These are phyloP conservation scores for Bufo bufo DNA, from an alignment of 2,113 vertebrate genomes.

Conservation along the genomic window DNA sequence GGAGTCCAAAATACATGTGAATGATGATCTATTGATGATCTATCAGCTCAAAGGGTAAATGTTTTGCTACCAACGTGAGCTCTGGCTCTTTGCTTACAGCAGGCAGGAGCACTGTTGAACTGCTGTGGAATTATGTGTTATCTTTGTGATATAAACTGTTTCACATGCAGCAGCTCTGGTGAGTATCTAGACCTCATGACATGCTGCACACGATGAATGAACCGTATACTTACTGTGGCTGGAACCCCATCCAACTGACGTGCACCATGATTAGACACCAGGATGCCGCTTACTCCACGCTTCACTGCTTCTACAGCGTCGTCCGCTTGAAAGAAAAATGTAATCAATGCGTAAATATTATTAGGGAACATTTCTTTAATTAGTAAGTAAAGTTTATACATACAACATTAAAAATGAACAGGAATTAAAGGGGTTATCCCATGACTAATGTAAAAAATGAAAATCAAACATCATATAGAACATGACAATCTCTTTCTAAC, in stretches of 20 bases:
- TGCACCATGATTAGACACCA: conserved; percentile 96
- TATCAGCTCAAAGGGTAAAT: not conserved
- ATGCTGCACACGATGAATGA: not conserved
- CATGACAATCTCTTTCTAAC: too few species aligned
- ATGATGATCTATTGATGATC: not conserved
- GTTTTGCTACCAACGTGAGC: not conserved
- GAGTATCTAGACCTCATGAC: not conserved
- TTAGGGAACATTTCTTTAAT: too few species aligned
- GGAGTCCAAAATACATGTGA: too few species aligned
- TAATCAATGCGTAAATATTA: not conserved
- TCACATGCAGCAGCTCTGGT: not conserved
- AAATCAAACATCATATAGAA: too few species aligned
- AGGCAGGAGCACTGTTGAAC: not conserved
- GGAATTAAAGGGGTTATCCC: too few species aligned
- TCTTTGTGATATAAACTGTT: not conserved
- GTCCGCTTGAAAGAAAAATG: conserved; percentile 71
- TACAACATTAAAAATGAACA: too few species aligned
- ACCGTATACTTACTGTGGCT: conserved; percentile 78
- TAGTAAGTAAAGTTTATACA: too few species aligned
- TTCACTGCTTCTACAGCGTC: conserved; percentile 85
- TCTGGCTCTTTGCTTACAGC: not conserved
- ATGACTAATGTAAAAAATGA: too few species aligned
- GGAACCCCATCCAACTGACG: conserved; percentile 85
- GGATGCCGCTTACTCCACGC: conserved; percentile 84
- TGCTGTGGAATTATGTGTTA: not conserved